Evolutionary conservation across 2,797 vertebrate genomes (phyloP).

Genomic region (Rachycentron canadum): DNA sequence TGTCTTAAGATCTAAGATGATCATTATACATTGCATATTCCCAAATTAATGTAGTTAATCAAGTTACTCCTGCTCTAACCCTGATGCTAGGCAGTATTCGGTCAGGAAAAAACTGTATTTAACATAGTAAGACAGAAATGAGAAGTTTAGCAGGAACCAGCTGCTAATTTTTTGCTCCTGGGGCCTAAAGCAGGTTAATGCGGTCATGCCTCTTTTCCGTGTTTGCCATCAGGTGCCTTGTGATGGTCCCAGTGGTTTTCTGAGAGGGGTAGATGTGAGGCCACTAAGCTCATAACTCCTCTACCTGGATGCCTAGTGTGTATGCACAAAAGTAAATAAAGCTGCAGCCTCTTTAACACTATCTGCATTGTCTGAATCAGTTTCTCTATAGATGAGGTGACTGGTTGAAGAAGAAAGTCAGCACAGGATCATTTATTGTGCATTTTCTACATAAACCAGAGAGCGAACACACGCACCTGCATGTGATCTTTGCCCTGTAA

Average conservation of each 20-base stretch:
- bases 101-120: not conserved
- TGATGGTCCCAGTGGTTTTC: not conserved
- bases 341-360: not conserved
- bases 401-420: not conserved
- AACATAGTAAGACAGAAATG: not conserved
- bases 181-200: not conserved
- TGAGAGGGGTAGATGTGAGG: not conserved
- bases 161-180: not conserved
- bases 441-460: not conserved
- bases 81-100: not conserved
- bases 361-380: not conserved
- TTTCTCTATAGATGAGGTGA: not conserved
- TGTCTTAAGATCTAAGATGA: too few relatives aligned
- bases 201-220: not conserved
- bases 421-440: not conserved
- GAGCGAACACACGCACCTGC: constrained; percentile 25
- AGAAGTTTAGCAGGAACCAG: not conserved
- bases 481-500: constrained; percentile 63
- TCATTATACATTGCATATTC: too few relatives aligned
- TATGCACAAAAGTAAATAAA: not conserved
- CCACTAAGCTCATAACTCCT: constrained; percentile 7
- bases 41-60: not conserved
- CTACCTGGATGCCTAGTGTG: not conserved
- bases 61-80: not conserved
- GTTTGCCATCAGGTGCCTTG: not conserved